Conservation (phyloP, 2,797 vertebrate species). For the Peromyscus attwateri region DNA sequence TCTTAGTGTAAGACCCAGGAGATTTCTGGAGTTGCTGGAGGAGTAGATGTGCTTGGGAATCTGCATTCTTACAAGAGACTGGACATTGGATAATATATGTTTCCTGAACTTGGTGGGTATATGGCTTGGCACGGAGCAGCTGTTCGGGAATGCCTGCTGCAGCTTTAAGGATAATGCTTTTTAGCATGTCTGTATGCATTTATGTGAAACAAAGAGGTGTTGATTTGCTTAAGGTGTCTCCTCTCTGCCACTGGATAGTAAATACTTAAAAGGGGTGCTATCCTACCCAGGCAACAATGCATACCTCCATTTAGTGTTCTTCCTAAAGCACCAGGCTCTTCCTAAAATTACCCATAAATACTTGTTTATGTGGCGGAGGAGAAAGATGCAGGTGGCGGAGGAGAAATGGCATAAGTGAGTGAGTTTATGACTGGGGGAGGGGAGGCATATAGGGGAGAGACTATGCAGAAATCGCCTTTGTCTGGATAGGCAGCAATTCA, state of each 20-base stretch:
- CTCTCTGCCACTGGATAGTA: slow-evolving; percentile 22
- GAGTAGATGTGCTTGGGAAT: neutral
- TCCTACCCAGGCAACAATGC: neutral
- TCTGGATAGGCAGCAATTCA: neutral
- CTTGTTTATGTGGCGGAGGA: slow-evolving; percentile 36
- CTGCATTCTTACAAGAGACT: neutral
- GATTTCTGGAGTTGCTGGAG: neutral
- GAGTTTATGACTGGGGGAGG: neutral
- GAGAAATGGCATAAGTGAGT: neutral
- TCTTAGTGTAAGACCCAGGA: neutral
- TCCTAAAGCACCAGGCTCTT: neutral
- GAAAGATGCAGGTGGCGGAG: neutral
- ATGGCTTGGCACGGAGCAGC: neutral
- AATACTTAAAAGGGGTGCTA: neutral
- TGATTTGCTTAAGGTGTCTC: slow-evolving; percentile 2
- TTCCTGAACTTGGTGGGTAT: neutral
- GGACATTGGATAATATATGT: neutral
- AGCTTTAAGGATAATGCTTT: neutral
- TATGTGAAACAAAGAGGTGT: slow-evolving; percentile 40
- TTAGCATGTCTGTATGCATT: neutral
- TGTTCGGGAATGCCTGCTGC: neutral
- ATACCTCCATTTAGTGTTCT: neutral
- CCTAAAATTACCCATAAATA: slow-evolving; percentile 42
- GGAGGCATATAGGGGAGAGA: neutral
- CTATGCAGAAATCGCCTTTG: slow-evolving; percentile 17